Evolutionary conservation across 2,888 invertebrate genomes (phyloP).

Genomic region (Scaptomyza caliginosa): DNA sequence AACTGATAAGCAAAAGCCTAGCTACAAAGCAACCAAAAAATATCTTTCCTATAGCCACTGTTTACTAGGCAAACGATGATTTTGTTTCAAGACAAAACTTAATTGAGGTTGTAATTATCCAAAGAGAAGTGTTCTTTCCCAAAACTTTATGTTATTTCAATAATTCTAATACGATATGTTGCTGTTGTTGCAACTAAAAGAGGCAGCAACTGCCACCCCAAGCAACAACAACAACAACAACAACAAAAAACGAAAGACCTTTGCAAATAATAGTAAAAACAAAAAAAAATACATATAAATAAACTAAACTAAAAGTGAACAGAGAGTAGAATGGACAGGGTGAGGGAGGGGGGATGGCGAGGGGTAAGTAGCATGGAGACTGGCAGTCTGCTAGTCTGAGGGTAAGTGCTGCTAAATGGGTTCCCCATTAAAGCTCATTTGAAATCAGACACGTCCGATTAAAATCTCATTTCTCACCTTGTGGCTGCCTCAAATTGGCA

Average conservation of each 20-base stretch:
- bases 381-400: slow-evolving; percentile 43
- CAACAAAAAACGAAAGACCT: slow-evolving; percentile 34
- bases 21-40: slow-evolving; percentile 9
- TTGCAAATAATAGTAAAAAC: slow-evolving; percentile 27
- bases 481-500: slow-evolving; percentile 74
- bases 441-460: slow-evolving; percentile 85
- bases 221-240: slow-evolving; percentile 6
- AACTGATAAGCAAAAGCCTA: slow-evolving; percentile 50
- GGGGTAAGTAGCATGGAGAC: slow-evolving; percentile 13
- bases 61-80: neutral
- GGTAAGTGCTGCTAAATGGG: slow-evolving; percentile 81
- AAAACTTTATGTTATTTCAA: neutral
- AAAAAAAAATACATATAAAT: slow-evolving; percentile 55
- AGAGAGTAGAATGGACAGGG: neutral
- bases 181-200: slow-evolving; percentile 1
- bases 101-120: neutral
- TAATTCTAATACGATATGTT: slow-evolving; percentile 11
- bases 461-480: slow-evolving; percentile 85
- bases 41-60: neutral
- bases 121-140: neutral
- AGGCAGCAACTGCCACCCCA: slow-evolving; percentile 37
- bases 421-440: slow-evolving; percentile 84
- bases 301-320: slow-evolving; percentile 50
- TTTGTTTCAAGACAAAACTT: neutral
- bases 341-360: neutral